These are phyloP conservation scores for Telenomus remus DNA, from an alignment of 1,140 invertebrate genomes.

Conservation along the genomic window DNA sequence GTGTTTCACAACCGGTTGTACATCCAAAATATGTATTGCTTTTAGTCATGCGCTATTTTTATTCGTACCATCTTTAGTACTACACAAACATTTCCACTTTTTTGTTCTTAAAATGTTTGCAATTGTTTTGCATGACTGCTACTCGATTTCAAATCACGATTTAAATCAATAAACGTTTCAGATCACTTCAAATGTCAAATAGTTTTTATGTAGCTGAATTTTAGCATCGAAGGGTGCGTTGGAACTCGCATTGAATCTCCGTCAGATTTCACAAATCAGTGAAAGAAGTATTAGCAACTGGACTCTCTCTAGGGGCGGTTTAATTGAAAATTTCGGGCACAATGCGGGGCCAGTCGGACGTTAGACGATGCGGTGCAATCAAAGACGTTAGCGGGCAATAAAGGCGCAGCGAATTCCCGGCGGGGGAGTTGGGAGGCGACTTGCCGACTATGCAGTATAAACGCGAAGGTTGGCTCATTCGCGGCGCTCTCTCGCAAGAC, in stretches of 20 bases:
- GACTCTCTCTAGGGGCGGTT: neutral
- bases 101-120: too few species aligned
- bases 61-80: too few species aligned
- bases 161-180: too few species aligned
- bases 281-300: too few species aligned
- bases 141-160: too few species aligned
- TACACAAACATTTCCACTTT: too few species aligned
- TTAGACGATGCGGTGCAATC: conserved; percentile 28
- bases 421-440: conserved; percentile 26
- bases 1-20: conserved; percentile 49
- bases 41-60: conserved; percentile 69
- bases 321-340: neutral
- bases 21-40: conserved; percentile 67
- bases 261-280: too few species aligned
- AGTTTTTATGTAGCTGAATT: too few species aligned
- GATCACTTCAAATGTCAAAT: too few species aligned
- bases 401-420: conserved; percentile 34
- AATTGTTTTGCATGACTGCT: too few species aligned
- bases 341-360: neutral
- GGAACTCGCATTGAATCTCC: too few species aligned
- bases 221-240: too few species aligned
- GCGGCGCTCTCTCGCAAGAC: conserved; percentile 57
- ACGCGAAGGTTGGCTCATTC: conserved; percentile 58
- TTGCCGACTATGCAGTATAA: conserved; percentile 57
- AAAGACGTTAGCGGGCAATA: conserved; percentile 42